Evolutionary conservation across 2,797 vertebrate species (phyloP).

Genomic region (Sciurus vulgaris): DNA sequence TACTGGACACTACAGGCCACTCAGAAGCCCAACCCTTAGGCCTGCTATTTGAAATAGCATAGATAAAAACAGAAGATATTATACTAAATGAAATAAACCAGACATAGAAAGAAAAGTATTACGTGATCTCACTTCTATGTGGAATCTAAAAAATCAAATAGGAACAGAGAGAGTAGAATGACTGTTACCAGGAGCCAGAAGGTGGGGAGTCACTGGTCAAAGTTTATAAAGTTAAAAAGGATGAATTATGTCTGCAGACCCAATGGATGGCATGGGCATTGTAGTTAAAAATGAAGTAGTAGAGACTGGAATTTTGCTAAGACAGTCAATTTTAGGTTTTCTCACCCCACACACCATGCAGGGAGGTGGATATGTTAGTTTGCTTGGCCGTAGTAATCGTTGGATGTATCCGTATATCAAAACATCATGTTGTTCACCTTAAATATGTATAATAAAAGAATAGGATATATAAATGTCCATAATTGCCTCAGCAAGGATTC

Average conservation of each 20-base stretch:
- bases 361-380: background rate
- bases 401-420: background rate
- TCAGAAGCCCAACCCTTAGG: background rate
- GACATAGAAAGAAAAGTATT: background rate
- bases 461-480: background rate
- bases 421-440: background rate
- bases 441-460: background rate
- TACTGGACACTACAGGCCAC: background rate
- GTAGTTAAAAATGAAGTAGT: background rate
- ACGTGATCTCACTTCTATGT: background rate
- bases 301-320: background rate
- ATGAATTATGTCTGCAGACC: background rate
- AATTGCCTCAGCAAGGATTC: background rate
- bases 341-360: background rate
- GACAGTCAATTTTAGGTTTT: background rate
- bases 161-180: too few relatives aligned
- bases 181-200: background rate
- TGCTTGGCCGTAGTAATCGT: background rate
- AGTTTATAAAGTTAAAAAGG: background rate
- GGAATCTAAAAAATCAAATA: background rate
- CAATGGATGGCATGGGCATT: rapidly evolving
- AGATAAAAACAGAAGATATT: background rate
- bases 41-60: background rate
- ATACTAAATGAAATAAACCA: background rate
- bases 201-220: background rate